A percentile compares a stretch with the other conserved stretches of the same genome.
Evolutionary conservation across 1,140 invertebrate genomes (phyloP).

Genomic region (Cyclina sinensis): DNA sequence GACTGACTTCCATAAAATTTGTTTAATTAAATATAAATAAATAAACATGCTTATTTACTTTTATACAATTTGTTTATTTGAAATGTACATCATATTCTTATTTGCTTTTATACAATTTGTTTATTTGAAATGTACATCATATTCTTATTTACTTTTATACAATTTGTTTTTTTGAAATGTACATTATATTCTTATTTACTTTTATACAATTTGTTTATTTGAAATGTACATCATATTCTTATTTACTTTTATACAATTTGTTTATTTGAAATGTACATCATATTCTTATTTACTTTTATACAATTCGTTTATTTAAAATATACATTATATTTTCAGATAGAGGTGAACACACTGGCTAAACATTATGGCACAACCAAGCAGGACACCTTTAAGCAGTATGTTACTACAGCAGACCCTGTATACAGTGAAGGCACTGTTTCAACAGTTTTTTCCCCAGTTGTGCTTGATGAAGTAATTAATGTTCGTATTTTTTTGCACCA

Average conservation of each 20-base stretch:
- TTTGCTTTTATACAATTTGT: no score
- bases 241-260: not conserved
- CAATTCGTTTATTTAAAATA: not conserved
- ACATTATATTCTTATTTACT: no score
- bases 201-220: no score
- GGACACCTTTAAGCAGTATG: not conserved
- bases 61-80: not conserved
- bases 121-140: no score
- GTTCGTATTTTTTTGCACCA: no score
- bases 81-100: no score
- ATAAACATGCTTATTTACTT: not conserved
- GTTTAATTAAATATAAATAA: not conserved
- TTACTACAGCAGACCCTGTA: not conserved
- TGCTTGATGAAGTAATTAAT: not conserved
- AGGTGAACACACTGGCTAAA: not conserved
- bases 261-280: not conserved
- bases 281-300: not conserved
- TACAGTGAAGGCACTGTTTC: not conserved
- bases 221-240: not conserved
- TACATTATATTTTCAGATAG: not conserved
- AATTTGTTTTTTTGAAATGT: no score
- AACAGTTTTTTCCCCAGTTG: not conserved
- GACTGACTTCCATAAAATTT: not conserved
- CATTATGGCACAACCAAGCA: conserved; percentile 1
- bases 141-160: no score